Conservation (phyloP, 1,140 invertebrate species). For the Bursaphelenchus mucronatus region DNA sequence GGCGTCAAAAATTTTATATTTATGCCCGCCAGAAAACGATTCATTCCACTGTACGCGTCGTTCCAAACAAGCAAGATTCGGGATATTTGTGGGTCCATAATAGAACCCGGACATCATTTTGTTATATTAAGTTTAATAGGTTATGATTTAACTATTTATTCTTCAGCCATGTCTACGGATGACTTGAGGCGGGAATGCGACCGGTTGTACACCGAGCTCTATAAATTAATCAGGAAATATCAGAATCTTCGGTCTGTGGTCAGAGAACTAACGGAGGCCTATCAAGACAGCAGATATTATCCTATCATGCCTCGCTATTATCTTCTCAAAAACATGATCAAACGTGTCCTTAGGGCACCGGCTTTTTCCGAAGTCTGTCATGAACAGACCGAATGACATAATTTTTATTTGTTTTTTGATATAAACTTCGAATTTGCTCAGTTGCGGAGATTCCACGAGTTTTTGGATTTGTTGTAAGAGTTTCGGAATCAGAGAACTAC, state of each 20-base stretch:
- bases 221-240: constrained; percentile 83
- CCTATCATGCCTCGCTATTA: constrained; percentile 86
- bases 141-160: constrained; percentile 28
- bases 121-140: no score
- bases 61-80: background rate
- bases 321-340: constrained; percentile 90
- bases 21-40: no score
- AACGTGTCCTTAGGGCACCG: constrained; percentile 83
- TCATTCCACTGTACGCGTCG: no score
- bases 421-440: background rate
- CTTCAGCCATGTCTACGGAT: constrained; percentile 81
- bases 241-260: constrained; percentile 80
- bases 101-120: no score
- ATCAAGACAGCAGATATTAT: constrained; percentile 80
- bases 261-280: constrained; percentile 77
- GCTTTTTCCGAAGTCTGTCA: constrained; percentile 92
- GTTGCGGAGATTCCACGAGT: no score
- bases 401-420: background rate
- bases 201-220: constrained; percentile 87
- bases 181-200: constrained; percentile 86
- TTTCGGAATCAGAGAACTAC: no score
- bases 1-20: no score
- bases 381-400: constrained; percentile 64
- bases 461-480: no score
- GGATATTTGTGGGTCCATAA: background rate